Evolutionary conservation across 2,113 vertebrate species (phyloP).

Genomic region (Coreoperca whiteheadi): DNA sequence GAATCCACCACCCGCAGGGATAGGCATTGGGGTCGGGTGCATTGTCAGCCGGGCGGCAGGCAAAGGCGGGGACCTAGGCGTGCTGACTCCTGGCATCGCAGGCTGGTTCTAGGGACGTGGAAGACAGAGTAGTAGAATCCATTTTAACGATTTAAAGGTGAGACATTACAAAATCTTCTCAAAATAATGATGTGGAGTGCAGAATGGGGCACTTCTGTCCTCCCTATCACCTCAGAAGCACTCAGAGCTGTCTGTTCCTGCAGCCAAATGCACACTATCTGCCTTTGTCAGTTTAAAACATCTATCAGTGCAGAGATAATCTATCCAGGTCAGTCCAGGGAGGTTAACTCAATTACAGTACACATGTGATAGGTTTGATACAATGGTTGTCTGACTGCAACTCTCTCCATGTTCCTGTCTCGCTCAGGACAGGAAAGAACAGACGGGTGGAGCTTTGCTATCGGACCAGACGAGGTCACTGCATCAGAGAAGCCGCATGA

Average conservation of each 20-base stretch:
- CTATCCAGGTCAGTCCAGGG: conserved; percentile 25
- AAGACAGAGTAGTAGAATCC: not conserved
- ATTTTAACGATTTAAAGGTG: not conserved
- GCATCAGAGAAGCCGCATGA: conserved; percentile 48
- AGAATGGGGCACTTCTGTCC: not conserved
- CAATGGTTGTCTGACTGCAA: conserved; percentile 31
- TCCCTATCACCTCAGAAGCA: not conserved
- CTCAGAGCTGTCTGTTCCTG: not conserved
- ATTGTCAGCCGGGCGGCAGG: too few relatives aligned
- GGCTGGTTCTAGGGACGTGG: too few relatives aligned
- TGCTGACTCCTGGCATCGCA: too few relatives aligned
- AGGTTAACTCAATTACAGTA: conserved; percentile 46
- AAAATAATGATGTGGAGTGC: not conserved
- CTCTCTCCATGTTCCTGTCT: conserved; percentile 2
- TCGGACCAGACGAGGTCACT: not conserved
- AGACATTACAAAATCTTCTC: not conserved
- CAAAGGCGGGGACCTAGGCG: too few relatives aligned
- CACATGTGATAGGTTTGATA: conserved; percentile 26
- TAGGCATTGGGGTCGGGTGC: too few relatives aligned
- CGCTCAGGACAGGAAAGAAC: conserved; percentile 63
- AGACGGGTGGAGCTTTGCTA: conserved; percentile 55
- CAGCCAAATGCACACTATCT: conserved; percentile 10
- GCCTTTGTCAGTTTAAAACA: conserved; percentile 16
- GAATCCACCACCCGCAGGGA: too few relatives aligned
- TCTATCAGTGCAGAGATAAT: conserved; percentile 31